Percentiles rank a stretch among this genome's conserved stretches.
phyloP scores from a whole-genome alignment of 1,140 invertebrate species.

The Diorhabda elongata region DNA sequence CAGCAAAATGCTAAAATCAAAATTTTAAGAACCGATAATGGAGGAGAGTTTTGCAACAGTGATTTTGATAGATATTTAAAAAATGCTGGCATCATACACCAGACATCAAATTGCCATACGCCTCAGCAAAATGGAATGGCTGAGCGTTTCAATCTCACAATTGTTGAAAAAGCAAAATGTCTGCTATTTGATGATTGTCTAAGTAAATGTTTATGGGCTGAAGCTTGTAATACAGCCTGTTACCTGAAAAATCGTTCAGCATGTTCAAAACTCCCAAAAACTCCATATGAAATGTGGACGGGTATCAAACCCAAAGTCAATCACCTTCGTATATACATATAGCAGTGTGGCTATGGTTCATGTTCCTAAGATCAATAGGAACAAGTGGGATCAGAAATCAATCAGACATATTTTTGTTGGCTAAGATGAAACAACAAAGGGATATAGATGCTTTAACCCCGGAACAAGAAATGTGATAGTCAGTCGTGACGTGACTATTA shows the following conservation, averaged over 20 bases:
- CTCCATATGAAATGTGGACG: background rate
- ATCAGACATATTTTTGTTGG: background rate
- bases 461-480: too few species aligned
- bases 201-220: conserved; percentile 44
- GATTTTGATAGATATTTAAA: conserved; percentile 34
- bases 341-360: too few species aligned
- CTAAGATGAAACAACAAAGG: too few species aligned
- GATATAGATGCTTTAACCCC: too few species aligned
- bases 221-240: conserved; percentile 45
- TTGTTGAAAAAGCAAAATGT: conserved; percentile 44
- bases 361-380: background rate
- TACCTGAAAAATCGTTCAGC: background rate
- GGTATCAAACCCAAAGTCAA: too few species aligned
- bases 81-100: conserved; percentile 30
- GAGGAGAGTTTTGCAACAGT: conserved; percentile 33
- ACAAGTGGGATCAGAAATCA: background rate
- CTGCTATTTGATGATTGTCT: conserved; percentile 42
- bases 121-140: conserved; percentile 48
- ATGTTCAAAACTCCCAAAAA: background rate
- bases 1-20: conserved; percentile 39
- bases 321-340: too few species aligned
- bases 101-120: conserved; percentile 39
- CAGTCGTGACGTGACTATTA: too few species aligned
- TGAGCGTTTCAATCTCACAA: conserved; percentile 46
- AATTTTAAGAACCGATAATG: conserved; percentile 32